Conservation (phyloP, 2,797 vertebrate genomes). For the Enteromius trimaculatus region DNA sequence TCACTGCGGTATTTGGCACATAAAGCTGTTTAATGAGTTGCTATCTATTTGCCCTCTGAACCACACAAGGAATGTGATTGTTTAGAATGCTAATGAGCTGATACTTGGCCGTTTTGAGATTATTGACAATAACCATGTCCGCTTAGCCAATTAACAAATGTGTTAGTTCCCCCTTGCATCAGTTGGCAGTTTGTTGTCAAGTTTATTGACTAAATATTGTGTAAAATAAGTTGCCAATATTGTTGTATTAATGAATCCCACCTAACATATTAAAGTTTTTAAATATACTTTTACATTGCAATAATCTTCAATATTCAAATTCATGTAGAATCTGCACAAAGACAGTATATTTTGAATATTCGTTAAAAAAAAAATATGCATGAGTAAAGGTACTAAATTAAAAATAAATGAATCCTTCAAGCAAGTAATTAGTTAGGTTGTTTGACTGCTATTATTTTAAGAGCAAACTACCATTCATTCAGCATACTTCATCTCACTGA, state of each 20-base stretch:
- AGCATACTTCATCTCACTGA: background rate
- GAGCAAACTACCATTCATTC: background rate
- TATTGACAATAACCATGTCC: background rate
- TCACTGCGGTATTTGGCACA: conserved; percentile 1
- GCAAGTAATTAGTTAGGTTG: background rate
- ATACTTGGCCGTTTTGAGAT: background rate
- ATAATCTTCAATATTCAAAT: background rate
- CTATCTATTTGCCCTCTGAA: background rate
- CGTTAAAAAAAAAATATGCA: too few relatives aligned
- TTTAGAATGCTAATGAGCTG: conserved; percentile 6
- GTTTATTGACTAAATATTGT: background rate
- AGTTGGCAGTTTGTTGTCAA: background rate
- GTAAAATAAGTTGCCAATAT: background rate
- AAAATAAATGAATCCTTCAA: background rate
- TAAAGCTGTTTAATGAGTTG: conserved; percentile 16
- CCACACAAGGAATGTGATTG: conserved; percentile 15
- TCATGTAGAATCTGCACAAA: background rate
- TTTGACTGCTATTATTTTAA: background rate
- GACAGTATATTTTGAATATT: background rate
- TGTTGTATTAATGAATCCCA: too few relatives aligned
- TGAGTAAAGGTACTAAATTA: background rate
- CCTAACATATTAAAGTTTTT: too few relatives aligned
- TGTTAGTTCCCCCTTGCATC: background rate
- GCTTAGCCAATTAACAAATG: background rate
- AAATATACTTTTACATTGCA: too few relatives aligned